Evolutionary conservation across 2,797 vertebrate genomes (phyloP), one percentile per base, ranked within the genome.

Genomic region (Clarias pachynema): DNA sequence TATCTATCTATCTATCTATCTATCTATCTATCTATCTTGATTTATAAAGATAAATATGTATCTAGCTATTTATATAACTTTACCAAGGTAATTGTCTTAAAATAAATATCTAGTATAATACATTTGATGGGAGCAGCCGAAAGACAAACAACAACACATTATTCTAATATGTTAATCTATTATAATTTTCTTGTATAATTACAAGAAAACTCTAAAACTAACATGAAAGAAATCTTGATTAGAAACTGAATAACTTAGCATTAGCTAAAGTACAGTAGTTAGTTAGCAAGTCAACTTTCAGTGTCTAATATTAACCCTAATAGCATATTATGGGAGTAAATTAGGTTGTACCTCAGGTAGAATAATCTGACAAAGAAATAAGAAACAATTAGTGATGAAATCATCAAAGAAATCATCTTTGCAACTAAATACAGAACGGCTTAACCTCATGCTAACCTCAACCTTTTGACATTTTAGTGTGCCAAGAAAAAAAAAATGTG

Each of bases 371-470:
- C 40, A 57, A 75, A 57, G 15, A 44, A 56, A 74, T 29, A 20
- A 12, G 22, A 8, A 29, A 31, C 59, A 20, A 8, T 31, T 22
- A 77, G 29, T 20, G 53, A 2, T 62, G 73, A 31, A 12, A 12
- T 60, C 56, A 40, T 60, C 34, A 40, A 63, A 44, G 8, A 44
- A 79, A 79, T 62, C 22, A n/a, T 34, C 57, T 79, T 62, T n/a
- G 59, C 34, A 16, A 5, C n/a, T 15, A 34, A 60, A 37, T 40
- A 60, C 75, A 75, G 14, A 74, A 29, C 29, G 22, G 53, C 53
- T n/a, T 79, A 24, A 79, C 31, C 57, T 63, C 34, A 63, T 62
- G 5, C 34, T 79, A 79, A n/a, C 59, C 77, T n/a, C 77, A 44
- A 59, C 29, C 74, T 60, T 78, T 31, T 24, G 56, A 31, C 1